phyloP scores from a whole-genome alignment of 2,888 invertebrate species.

The Ditula angustiorana region DNA sequence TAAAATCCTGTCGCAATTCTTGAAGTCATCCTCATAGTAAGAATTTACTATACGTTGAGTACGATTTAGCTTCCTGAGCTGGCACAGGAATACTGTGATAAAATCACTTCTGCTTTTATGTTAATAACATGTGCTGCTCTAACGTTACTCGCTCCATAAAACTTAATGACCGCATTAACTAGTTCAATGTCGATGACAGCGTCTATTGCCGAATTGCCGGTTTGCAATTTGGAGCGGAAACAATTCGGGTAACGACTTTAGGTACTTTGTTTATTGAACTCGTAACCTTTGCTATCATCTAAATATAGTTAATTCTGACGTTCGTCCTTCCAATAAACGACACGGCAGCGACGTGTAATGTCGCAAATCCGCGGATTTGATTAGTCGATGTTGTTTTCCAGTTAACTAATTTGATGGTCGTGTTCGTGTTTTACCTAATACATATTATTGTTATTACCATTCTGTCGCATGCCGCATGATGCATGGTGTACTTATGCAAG shows the following conservation, averaged over 20 bases:
- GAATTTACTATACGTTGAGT: not conserved
- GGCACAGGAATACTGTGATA: not conserved
- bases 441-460: too few species aligned
- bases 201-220: slow-evolving; percentile 21
- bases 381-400: too few species aligned
- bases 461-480: too few species aligned
- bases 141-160: slow-evolving; percentile 9
- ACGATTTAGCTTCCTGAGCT: not conserved
- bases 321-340: too few species aligned
- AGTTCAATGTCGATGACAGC: slow-evolving; percentile 27
- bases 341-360: too few species aligned
- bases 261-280: slow-evolving; percentile 10
- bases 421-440: too few species aligned
- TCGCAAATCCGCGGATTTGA: too few species aligned
- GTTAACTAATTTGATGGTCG: too few species aligned
- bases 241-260: slow-evolving; percentile 10
- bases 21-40: too few species aligned
- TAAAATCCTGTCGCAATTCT: too few species aligned
- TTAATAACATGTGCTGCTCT: not conserved
- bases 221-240: slow-evolving; percentile 22
- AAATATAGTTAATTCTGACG: not conserved
- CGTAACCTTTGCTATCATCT: slow-evolving; percentile 4
- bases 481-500: too few species aligned
- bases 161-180: slow-evolving; percentile 11
- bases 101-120: not conserved